A percentile compares a stretch with the other conserved stretches of the same genome.
Evolutionary conservation across 1,140 invertebrate species (phyloP).

Genomic region (Drosophila pseudoananassae): DNA sequence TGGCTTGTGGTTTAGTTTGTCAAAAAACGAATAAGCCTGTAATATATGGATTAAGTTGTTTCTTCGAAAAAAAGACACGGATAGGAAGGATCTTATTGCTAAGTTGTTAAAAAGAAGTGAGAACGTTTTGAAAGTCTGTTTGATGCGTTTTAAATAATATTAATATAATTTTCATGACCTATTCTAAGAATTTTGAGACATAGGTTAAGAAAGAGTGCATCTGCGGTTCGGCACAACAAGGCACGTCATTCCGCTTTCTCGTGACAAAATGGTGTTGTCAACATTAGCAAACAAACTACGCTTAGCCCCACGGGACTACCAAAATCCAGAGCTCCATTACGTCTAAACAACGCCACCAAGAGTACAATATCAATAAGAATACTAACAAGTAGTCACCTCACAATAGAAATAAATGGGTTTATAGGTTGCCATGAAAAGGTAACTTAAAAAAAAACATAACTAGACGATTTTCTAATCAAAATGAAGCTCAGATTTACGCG

Average conservation of each 20-base stretch:
- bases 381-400: neutral
- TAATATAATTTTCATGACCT: too few relatives aligned
- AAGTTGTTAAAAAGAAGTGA: neutral
- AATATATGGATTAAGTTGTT: neutral
- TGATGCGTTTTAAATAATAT: too few relatives aligned
- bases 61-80: neutral
- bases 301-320: slow-evolving; percentile 50
- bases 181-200: too few relatives aligned
- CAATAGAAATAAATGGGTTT: slow-evolving; percentile 57
- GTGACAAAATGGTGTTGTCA: slow-evolving; percentile 58
- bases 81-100: too few relatives aligned
- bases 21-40: neutral
- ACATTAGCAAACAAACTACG: slow-evolving; percentile 54
- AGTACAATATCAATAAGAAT: slow-evolving; percentile 5
- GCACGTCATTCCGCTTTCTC: neutral
- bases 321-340: slow-evolving; percentile 39
- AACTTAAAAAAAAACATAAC: slow-evolving; percentile 8
- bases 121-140: too few relatives aligned
- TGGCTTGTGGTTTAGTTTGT: slow-evolving; percentile 17
- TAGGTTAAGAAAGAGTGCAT: neutral
- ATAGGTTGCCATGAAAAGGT: slow-evolving; percentile 24
- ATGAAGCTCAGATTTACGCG: neutral
- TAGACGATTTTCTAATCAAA: slow-evolving; percentile 68
- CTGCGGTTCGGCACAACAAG: neutral
- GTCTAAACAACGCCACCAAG: neutral